Base-by-base conservation (phyloP, 2,888 invertebrate species). In the Liopterus haemorrhoidalis region DNA sequence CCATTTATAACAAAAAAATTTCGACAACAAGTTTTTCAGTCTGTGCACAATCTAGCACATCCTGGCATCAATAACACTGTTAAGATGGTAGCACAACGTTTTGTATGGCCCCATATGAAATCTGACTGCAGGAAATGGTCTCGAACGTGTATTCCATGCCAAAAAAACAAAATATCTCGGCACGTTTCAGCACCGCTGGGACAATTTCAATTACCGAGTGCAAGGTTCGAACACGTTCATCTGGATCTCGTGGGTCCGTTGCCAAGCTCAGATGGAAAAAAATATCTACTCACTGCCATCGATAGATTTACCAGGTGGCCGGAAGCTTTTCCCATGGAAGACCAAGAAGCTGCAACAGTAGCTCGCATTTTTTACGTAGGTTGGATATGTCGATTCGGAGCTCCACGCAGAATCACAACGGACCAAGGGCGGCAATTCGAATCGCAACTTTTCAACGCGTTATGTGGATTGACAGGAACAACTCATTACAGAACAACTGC, bases 381-480 rank as follows among this genome's bases (percentile, higher is more conserved):
- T 0, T 72, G 69, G 71, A 59, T 72, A 2, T 41, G 67, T 1
- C 51, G 67, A 6, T 70, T 61, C 44, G 69, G 70, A 1, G 54
- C 60, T 8, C 70, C 69, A 2, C 14, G 20, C 1, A 43, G 20
- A 2, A 51, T 64, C 5, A 63, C 64, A 0, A 61, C 60, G 5
- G 62, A 64, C 41, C 56, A 58, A 48, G 64, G 63, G 1, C 35
- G 55, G 3, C 64, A 64, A 41, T 64, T 65, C 40, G 60, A 61
- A 33, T 51, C 57, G 0, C 20, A 39, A 1, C 39, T 64, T 5
- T 63, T 61, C 42, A 32, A 35, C 11, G 51, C 43, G 3, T 51
- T 57, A n/a, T 41, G 44, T 4, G 50, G 50, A 4, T 30, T 57
- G 2, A 21, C 56, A 1, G 60, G 60, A 3, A 47, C 50, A 16